Evolutionary conservation across 2,113 vertebrate species (phyloP).

Genomic region (Paramormyrops kingsleyae): DNA sequence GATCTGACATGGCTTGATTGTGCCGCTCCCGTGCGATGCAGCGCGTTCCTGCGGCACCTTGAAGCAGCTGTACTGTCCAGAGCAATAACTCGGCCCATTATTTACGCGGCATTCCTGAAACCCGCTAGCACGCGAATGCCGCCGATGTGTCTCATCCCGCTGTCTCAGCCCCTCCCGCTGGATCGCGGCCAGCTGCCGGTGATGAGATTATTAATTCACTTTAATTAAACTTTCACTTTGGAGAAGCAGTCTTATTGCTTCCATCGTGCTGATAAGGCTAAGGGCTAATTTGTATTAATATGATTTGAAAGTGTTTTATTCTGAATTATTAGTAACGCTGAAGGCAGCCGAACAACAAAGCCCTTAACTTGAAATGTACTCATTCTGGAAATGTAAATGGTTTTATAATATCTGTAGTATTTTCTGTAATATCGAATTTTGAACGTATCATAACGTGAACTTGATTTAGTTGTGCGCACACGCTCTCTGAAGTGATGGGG

Average conservation of each 20-base stretch:
- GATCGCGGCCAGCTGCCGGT: background rate
- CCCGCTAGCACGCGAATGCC: background rate
- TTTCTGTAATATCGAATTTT: background rate
- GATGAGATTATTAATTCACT: slow-evolving; percentile 8
- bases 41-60: background rate
- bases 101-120: background rate
- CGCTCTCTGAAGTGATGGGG: background rate
- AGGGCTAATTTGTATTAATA: slow-evolving; percentile 3
- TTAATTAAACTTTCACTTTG: slow-evolving; percentile 1
- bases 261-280: background rate
- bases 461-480: background rate
- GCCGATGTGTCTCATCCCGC: background rate
- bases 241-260: background rate
- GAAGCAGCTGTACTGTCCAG: background rate
- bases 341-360: background rate
- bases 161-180: background rate
- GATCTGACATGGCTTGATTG: background rate
- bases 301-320: background rate
- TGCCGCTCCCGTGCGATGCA: background rate
- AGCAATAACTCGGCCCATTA: background rate
- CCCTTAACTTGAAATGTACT: background rate
- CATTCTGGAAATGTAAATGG: background rate
- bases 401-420: background rate
- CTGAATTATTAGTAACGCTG: background rate
- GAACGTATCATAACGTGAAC: background rate